Percentiles rank a stretch among this genome's conserved stretches.
Conservation (phyloP, 2,797 vertebrate species). For the Sarcoramphus papa region DNA sequence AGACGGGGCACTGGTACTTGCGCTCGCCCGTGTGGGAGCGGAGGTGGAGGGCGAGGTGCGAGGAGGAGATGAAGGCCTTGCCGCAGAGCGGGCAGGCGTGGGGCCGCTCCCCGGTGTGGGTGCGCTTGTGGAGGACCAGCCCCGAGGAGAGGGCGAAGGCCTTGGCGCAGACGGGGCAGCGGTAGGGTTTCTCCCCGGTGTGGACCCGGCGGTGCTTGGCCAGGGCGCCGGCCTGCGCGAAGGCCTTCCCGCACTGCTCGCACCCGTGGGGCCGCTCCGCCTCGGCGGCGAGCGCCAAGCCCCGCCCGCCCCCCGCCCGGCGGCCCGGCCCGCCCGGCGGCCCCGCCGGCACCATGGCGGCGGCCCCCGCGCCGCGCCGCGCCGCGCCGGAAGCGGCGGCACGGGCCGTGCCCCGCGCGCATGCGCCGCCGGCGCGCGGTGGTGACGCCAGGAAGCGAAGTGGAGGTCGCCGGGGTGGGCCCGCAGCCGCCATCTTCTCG, state of each 20-base stretch:
- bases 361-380: slow-evolving; percentile 44
- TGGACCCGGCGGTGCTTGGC: slow-evolving; percentile 88
- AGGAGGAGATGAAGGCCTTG: slow-evolving; percentile 86
- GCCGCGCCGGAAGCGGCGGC: background rate
- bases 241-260: slow-evolving; percentile 84
- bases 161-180: slow-evolving; percentile 85
- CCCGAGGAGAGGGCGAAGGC: slow-evolving; percentile 90
- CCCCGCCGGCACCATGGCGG: no score
- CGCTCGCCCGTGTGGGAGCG: slow-evolving; percentile 85
- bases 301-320: background rate
- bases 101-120: slow-evolving; percentile 85
- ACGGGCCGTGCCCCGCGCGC: background rate
- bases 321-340: fast-evolving
- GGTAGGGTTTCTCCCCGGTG: slow-evolving; percentile 87
- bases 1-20: slow-evolving; percentile 80
- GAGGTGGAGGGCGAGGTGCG: slow-evolving; percentile 86
- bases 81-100: slow-evolving; percentile 82
- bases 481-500: fast-evolving
- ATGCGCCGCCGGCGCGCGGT: fast-evolving
- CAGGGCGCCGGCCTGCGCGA: slow-evolving; percentile 87
- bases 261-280: background rate
- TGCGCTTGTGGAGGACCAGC: slow-evolving; percentile 86
- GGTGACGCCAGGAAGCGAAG: fast-evolving
- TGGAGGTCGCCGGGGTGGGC: fast-evolving
- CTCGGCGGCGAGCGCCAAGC: background rate